phyloP scores from a whole-genome alignment of 2,113 vertebrate species.

The Corythornis madagascariensis region DNA sequence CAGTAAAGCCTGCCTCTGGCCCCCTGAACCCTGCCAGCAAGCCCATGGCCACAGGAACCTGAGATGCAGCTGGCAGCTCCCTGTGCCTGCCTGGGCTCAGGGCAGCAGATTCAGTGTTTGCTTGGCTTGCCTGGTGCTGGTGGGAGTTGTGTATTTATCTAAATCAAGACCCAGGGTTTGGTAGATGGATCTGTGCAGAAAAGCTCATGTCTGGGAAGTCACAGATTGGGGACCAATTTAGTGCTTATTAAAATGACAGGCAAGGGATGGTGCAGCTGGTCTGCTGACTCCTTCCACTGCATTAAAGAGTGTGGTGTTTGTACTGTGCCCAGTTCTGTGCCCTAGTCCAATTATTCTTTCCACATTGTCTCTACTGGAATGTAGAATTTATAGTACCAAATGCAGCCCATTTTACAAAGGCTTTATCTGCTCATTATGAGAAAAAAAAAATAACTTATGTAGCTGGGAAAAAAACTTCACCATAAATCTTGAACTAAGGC shows the following conservation, averaged over 20 bases:
- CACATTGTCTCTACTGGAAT: neutral
- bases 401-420: neutral
- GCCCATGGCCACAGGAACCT: neutral
- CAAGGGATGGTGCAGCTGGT: neutral
- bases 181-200: neutral
- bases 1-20: neutral
- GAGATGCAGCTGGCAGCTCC: rapidly evolving
- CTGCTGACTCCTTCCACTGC: neutral
- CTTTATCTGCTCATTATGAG: constrained; percentile 16
- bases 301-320: neutral
- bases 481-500: constrained; percentile 34
- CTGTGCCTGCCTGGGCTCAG: neutral
- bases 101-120: neutral
- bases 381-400: neutral
- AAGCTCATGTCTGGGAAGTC: neutral
- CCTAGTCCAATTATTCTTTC: constrained; percentile 12
- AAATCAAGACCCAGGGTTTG: neutral
- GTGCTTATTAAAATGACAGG: neutral
- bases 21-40: neutral
- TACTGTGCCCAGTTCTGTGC: neutral
- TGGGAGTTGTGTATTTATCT: neutral
- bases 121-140: neutral
- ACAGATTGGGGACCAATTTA: neutral
- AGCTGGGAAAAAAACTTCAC: neutral
- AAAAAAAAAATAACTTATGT: neutral